Evolutionary conservation across 2,797 vertebrate species (phyloP).

Genomic region (Coreius guichenoti): DNA sequence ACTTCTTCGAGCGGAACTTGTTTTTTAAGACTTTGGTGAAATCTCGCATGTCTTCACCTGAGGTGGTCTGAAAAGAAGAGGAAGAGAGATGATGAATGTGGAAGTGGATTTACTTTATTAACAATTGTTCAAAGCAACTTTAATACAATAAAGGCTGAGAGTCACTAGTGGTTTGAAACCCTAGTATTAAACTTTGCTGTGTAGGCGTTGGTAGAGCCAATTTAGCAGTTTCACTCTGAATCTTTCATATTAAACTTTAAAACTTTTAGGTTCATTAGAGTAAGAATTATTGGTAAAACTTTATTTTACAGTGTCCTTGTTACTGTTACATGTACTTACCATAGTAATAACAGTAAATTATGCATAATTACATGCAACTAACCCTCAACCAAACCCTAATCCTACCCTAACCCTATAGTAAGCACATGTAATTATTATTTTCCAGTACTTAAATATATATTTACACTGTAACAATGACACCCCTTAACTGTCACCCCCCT

Average conservation of each 20-base stretch:
- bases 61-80: slow-evolving; percentile 86
- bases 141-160: neutral
- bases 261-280: neutral
- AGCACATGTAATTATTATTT: too few species aligned
- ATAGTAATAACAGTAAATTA: too few species aligned
- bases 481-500: too few species aligned
- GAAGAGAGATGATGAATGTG: neutral
- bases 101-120: neutral
- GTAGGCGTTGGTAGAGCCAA: neutral
- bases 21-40: slow-evolving; percentile 99
- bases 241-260: neutral
- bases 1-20: slow-evolving; percentile 98
- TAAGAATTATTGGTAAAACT: neutral
- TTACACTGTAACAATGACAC: too few species aligned
- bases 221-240: neutral
- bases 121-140: slow-evolving; percentile 1
- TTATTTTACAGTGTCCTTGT: too few species aligned
- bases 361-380: too few species aligned
- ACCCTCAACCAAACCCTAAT: too few species aligned
- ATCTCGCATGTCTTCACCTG: slow-evolving; percentile 96
- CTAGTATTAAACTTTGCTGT: neutral
- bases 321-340: too few species aligned
- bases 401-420: too few species aligned
- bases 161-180: neutral
- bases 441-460: too few species aligned